Conservation (phyloP, 1,140 invertebrate genomes). For the Trichogramma pretiosum region DNA sequence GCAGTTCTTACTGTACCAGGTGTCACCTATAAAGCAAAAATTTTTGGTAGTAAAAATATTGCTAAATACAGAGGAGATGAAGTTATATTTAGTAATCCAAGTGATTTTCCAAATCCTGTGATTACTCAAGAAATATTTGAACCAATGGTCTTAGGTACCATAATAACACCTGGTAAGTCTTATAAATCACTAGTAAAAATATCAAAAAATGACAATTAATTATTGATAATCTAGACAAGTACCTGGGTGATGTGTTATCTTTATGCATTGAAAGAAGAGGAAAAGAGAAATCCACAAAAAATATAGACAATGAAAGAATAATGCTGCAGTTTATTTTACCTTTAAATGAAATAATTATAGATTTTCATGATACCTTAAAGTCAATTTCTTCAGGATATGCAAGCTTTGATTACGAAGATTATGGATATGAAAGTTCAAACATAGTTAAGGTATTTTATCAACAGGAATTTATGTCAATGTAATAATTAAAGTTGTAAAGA, state of each 20-base stretch:
- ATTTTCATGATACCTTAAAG: conserved; percentile 92
- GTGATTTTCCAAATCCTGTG: conserved; percentile 60
- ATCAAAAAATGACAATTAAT: conserved; percentile 4
- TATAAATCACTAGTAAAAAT: conserved; percentile 6
- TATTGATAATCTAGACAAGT: conserved; percentile 48
- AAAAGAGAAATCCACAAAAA: conserved; percentile 58
- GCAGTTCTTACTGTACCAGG: conserved; percentile 87
- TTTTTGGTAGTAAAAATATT: conserved; percentile 57
- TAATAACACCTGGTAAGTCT: conserved; percentile 67
- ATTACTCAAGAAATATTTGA: conserved; percentile 73
- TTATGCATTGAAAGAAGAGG: conserved; percentile 75
- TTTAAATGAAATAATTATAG: conserved; percentile 85
- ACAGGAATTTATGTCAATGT: neutral
- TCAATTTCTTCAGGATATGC: conserved; percentile 86
- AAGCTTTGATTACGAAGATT: conserved; percentile 95
- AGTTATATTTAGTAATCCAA: conserved; percentile 76
- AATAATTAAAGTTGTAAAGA: conserved; percentile 4
- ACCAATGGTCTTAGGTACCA: conserved; percentile 81
- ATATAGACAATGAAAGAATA: conserved; percentile 74
- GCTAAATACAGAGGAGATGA: conserved; percentile 53
- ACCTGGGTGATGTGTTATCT: conserved; percentile 59
- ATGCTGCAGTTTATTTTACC: conserved; percentile 79
- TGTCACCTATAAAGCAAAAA: conserved; percentile 86
- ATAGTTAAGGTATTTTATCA: conserved; percentile 53
- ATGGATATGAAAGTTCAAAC: conserved; percentile 65